Percentiles rank a stretch among this genome's conserved stretches.
phyloP scores from a whole-genome alignment of 2,113 vertebrate species.

The Equus przewalskii region DNA sequence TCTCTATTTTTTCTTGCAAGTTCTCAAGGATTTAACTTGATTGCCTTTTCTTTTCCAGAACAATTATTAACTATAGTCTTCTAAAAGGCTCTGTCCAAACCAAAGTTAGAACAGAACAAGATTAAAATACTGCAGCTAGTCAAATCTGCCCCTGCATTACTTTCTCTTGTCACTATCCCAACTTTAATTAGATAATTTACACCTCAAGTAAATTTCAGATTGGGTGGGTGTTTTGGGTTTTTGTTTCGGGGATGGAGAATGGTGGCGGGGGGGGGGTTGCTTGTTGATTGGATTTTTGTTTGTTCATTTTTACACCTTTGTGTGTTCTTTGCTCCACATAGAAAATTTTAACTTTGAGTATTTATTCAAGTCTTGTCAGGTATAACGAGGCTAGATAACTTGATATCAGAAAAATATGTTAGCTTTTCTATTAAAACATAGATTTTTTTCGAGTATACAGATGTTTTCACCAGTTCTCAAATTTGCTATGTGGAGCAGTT shows the following conservation, averaged over 20 bases:
- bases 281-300: not conserved
- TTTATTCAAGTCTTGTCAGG: not conserved
- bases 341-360: conserved; percentile 14
- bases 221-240: not conserved
- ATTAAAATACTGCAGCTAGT: not conserved
- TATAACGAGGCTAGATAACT: not conserved
- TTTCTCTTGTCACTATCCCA: not conserved
- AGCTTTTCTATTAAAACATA: conserved; percentile 13
- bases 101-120: not conserved
- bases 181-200: not conserved
- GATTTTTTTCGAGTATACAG: not conserved
- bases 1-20: not conserved
- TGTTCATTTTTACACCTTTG: not conserved
- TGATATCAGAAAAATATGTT: not conserved
- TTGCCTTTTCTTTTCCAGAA: not conserved
- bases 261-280: not conserved
- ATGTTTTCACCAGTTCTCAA: not conserved
- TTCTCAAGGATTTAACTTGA: conserved; percentile 21
- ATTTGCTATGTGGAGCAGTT: not conserved
- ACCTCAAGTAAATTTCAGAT: conserved; percentile 10
- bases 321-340: not conserved
- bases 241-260: not conserved
- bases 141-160: not conserved
- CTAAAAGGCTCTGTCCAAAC: not conserved
- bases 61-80: not conserved